A percentile compares a stretch with the other conserved stretches of the same genome.
These are phyloP conservation scores for Calameuta idolon DNA, from an alignment of 2,888 invertebrate genomes.

Conservation along the genomic window DNA sequence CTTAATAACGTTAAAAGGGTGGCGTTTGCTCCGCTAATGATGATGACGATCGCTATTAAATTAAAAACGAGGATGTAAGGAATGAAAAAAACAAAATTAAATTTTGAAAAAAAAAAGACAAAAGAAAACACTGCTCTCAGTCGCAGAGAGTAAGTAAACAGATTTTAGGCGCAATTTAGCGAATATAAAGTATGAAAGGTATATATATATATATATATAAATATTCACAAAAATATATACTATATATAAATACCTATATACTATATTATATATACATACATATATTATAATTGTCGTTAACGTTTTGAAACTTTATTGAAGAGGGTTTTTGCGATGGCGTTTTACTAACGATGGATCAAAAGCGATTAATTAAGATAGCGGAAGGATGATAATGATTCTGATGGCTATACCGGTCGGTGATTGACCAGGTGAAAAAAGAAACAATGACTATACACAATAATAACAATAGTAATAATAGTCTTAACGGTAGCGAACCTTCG, in stretches of 20 bases:
- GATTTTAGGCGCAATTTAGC: slow-evolving; percentile 22
- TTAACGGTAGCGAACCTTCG: not conserved
- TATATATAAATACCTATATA: slow-evolving; percentile 28
- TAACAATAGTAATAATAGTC: not conserved
- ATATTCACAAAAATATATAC: not conserved
- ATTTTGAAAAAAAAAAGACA: slow-evolving; percentile 18
- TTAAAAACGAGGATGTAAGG: slow-evolving; percentile 22
- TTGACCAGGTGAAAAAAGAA: slow-evolving; percentile 3
- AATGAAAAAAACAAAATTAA: slow-evolving; percentile 25
- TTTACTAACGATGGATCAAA: slow-evolving; percentile 4
- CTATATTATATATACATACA: slow-evolving; percentile 42
- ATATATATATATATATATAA: slow-evolving; percentile 13
- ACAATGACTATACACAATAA: not conserved
- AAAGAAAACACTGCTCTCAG: not conserved
- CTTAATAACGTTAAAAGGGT: not conserved
- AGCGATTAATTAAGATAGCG: slow-evolving; percentile 20
- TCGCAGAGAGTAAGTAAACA: slow-evolving; percentile 2
- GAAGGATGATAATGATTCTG: not conserved
- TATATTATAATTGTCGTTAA: slow-evolving; percentile 55
- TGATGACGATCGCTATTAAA: not conserved
- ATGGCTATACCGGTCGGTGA: not conserved
- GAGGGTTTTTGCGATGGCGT: slow-evolving; percentile 15
- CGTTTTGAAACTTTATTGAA: slow-evolving; percentile 62
- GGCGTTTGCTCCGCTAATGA: not conserved
- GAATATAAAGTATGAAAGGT: slow-evolving; percentile 18